phyloP scores from a whole-genome alignment of 2,797 vertebrate species.

The Argentina silus region DNA sequence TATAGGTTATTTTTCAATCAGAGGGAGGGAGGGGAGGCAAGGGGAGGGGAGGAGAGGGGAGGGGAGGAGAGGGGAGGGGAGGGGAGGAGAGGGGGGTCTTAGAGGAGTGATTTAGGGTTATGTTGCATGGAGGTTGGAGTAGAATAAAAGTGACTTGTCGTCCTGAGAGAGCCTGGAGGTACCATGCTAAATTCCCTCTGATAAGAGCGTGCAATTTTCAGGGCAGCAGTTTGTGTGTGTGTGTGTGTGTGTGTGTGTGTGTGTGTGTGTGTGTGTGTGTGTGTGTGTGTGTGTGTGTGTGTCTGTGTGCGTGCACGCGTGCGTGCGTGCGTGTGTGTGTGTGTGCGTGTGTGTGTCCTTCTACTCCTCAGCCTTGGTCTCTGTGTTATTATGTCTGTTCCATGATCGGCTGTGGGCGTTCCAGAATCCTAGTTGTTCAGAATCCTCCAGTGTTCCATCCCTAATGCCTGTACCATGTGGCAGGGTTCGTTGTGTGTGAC shows the following conservation, averaged over 20 bases:
- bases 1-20: slow-evolving; percentile 71
- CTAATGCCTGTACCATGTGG: slow-evolving; percentile 69
- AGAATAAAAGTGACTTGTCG: slow-evolving; percentile 66
- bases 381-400: slow-evolving; percentile 35
- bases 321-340: no score
- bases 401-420: slow-evolving; percentile 21
- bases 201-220: slow-evolving; percentile 44
- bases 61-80: no score
- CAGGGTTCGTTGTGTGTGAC: slow-evolving; percentile 46
- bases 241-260: no score
- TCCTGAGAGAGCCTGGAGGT: slow-evolving; percentile 45
- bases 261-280: no score
- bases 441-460: slow-evolving; percentile 50
- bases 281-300: no score
- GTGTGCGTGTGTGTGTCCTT: slow-evolving; percentile 13
- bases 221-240: slow-evolving; percentile 15
- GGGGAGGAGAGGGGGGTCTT: slow-evolving; percentile 21
- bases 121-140: slow-evolving; percentile 58
- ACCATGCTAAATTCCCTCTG: slow-evolving; percentile 41
- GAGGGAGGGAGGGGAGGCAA: slow-evolving; percentile 11
- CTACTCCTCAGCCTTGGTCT: slow-evolving; percentile 7
- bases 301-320: no score
- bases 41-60: neutral
- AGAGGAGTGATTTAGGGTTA: slow-evolving; percentile 63
- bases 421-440: slow-evolving; percentile 49